Base-by-base conservation (phyloP, 2,888 invertebrate species). In the Tuta absoluta region DNA sequence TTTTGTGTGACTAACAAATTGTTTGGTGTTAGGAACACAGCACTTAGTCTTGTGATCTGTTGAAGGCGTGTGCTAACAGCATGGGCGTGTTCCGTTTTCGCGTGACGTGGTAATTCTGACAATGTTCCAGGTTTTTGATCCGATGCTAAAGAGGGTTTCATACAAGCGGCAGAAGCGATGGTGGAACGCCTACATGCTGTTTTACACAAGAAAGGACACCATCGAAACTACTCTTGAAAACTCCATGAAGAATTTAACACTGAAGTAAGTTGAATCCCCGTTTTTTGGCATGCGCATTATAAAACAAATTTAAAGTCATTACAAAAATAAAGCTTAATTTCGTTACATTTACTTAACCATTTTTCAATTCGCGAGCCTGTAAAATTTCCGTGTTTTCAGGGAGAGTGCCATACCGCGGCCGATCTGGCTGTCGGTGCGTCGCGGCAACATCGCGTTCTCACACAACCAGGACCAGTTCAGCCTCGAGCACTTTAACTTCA, bases 131-230 rank as follows among this genome's bases (percentile, higher is more conserved):
- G 94, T 96, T 59, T 98, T 97, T 84, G 99, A 99, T 91, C 98
- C 98, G 72, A 98, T 98, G 94, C 91, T 98, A 79, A 98, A 99
- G 87, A 93, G 98, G 75, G 97, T 98, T 89, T 97, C 97, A 72
- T 98, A 97, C 82, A 94, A 98, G 66, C 93, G 98, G 62, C 99
- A 99, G 84, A 99, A 99, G 82, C 93, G 98, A 72, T 99, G 99
- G 98, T 99, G 99, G 99, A 99, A 99, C 89, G 99, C 99, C 0
- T 99, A 99, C 82, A 98, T 99, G 95, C 91, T 99, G 68, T 98
- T 99, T 87, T 99, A 99, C 86, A 98, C 99, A 60, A 93, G 98
- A 77, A 94, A 95, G 75, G 98, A 98, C 83, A 92, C 93, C 23
- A 91, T 91, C 69, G 88, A 92, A 68, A 85, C 87, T 45, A 80